phyloP scores from a whole-genome alignment of 2,113 vertebrate genomes.

The Girardinichthys multiradiatus region DNA sequence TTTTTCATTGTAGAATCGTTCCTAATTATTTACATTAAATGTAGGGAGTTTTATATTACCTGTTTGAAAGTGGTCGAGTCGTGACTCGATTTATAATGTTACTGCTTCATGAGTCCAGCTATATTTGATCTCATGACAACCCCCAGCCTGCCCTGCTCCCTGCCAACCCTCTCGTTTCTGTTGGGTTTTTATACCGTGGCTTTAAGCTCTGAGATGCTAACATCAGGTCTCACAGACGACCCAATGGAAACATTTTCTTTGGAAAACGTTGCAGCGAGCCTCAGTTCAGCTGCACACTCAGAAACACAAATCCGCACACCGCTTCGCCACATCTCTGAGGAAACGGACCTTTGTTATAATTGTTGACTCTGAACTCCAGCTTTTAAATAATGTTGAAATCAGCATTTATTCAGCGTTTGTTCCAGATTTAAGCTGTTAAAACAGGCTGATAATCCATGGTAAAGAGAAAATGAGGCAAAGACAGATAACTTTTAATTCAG shows the following conservation, averaged over 20 bases:
- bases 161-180: background rate
- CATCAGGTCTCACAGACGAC: conserved; percentile 13
- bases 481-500: background rate
- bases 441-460: background rate
- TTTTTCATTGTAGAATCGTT: background rate
- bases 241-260: conserved; percentile 21
- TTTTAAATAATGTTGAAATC: background rate
- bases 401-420: background rate
- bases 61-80: background rate
- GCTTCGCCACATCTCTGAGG: background rate
- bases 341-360: conserved; percentile 8
- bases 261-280: background rate
- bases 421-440: background rate
- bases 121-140: too few species aligned
- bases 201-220: background rate
- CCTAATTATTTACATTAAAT: background rate
- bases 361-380: background rate
- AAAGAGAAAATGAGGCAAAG: background rate
- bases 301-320: background rate
- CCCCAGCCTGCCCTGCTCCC: background rate
- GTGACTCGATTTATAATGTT: background rate
- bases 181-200: background rate
- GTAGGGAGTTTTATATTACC: background rate
- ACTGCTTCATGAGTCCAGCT: too few species aligned
- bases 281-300: background rate